phyloP scores from a whole-genome alignment of 2,113 vertebrate species.

The Macheiramphus alcinus region DNA sequence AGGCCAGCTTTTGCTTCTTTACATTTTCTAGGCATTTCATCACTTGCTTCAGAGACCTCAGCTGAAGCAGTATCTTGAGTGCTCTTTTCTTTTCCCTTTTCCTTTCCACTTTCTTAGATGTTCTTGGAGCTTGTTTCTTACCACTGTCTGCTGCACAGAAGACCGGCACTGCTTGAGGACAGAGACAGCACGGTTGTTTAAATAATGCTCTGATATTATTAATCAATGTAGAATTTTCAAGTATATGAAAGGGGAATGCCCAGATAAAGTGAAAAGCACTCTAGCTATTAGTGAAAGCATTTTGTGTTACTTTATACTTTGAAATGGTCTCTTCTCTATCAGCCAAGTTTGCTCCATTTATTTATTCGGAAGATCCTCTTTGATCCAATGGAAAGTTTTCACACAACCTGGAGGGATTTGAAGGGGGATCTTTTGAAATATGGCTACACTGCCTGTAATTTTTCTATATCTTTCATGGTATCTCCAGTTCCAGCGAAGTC shows the following conservation, averaged over 20 bases:
- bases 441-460: neutral
- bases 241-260: neutral
- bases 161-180: neutral
- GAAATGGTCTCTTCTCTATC: neutral
- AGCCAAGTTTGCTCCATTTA: neutral
- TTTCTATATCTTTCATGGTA: neutral
- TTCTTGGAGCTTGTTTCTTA: neutral
- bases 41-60: neutral
- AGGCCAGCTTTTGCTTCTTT: neutral
- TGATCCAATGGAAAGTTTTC: neutral
- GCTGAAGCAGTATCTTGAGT: neutral
- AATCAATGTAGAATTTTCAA: neutral
- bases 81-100: neutral
- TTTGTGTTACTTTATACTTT: neutral
- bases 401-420: neutral
- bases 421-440: neutral
- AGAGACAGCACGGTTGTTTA: neutral
- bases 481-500: neutral
- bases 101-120: neutral
- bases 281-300: neutral
- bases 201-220: neutral
- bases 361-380: neutral
- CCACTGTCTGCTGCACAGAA: neutral
- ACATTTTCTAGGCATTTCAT: neutral
- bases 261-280: neutral